Percentiles rank a stretch among this genome's conserved stretches.
phyloP scores from a whole-genome alignment of 2,888 invertebrate genomes.

The Drosophila sordidapex region DNA sequence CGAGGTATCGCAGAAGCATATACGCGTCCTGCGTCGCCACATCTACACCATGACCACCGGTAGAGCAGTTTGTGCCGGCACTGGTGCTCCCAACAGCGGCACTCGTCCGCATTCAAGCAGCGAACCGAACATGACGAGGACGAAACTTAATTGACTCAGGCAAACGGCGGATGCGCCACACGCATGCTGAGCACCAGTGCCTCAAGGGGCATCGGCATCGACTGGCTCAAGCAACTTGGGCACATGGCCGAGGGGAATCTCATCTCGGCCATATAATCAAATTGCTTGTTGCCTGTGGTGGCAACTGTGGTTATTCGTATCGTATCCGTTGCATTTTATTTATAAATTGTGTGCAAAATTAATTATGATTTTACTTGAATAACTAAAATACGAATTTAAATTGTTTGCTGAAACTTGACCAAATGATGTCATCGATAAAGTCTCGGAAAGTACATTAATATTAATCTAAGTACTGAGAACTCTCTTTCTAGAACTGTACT shows the following conservation, averaged over 20 bases:
- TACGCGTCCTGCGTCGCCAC: conserved; percentile 82
- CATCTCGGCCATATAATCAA: conserved; percentile 50
- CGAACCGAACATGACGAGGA: conserved; percentile 22
- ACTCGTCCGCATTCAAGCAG: conserved; percentile 29
- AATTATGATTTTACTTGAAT: conserved; percentile 3
- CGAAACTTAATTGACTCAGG: conserved; percentile 12
- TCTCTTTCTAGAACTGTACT: not conserved
- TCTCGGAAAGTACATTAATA: not conserved
- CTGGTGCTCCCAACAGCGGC: not conserved
- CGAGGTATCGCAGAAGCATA: conserved; percentile 84
- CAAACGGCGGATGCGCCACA: conserved; percentile 16
- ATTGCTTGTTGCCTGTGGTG: conserved; percentile 51
- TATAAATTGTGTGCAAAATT: conserved; percentile 33
- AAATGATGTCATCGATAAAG: not conserved
- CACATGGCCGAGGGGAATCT: conserved; percentile 31
- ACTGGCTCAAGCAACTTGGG: conserved; percentile 56
- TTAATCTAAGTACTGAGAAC: not conserved
- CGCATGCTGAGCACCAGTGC: conserved; percentile 47
- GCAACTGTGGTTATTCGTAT: conserved; percentile 13
- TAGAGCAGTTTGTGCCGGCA: not conserved
- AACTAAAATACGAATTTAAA: not conserved
- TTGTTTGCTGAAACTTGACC: not conserved
- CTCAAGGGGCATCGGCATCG: conserved; percentile 8
- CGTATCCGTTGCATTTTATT: conserved; percentile 7
- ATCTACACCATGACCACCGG: conserved; percentile 78